phyloP scores from a whole-genome alignment of 2,797 vertebrate genomes.

The Cynopterus sphinx region DNA sequence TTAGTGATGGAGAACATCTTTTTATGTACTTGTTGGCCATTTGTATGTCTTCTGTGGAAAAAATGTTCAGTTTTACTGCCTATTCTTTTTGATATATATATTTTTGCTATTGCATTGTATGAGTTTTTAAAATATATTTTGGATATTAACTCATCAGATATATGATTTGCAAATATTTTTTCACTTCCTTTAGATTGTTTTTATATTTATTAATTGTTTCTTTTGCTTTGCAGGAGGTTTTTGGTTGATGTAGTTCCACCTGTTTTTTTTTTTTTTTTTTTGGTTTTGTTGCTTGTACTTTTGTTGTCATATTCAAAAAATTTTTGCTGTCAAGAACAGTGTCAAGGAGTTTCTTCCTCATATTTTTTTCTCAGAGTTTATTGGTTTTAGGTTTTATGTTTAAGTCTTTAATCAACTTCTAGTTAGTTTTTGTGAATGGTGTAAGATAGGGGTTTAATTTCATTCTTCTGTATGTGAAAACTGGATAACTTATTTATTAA shows the following conservation, averaged over 20 bases:
- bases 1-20: neutral
- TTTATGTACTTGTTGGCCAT: neutral
- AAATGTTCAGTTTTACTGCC: neutral
- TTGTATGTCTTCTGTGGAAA: neutral
- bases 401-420: neutral
- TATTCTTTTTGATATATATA: neutral
- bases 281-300: neutral
- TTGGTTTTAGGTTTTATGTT: neutral
- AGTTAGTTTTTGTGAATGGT: neutral
- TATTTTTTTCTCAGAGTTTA: neutral
- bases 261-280: neutral
- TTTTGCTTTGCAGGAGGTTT: neutral
- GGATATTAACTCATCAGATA: neutral
- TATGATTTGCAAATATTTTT: neutral
- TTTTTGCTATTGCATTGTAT: neutral
- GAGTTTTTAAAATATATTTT: neutral
- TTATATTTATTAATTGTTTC: neutral
- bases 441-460: neutral
- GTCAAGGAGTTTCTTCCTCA: neutral
- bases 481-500: neutral
- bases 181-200: neutral
- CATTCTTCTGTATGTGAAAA: neutral
- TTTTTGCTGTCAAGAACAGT: neutral
- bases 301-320: neutral
- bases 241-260: neutral